phyloP scores from a whole-genome alignment of 2,888 invertebrate species.

The Acleris literana region DNA sequence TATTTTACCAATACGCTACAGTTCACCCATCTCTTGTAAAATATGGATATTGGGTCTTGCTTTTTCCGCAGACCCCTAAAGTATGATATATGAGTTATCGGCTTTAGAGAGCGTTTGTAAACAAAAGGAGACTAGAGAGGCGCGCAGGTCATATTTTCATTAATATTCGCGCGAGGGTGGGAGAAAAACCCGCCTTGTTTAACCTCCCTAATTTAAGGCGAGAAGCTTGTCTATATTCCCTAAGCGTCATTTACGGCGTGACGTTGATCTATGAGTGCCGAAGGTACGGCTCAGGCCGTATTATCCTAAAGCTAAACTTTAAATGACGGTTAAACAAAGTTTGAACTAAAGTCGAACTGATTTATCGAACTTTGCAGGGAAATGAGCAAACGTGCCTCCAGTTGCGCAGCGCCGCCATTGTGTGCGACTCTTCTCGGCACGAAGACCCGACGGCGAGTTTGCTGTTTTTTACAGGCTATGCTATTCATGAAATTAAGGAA shows the following conservation, averaged over 20 bases:
- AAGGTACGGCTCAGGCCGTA: constrained; percentile 12
- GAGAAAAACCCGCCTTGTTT: constrained; percentile 20
- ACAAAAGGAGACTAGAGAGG: constrained; percentile 25
- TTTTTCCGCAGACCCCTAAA: neutral
- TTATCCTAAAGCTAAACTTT: constrained; percentile 17
- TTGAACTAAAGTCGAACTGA: constrained; percentile 19
- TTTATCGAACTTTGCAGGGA: constrained; percentile 18
- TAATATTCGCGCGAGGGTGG: constrained; percentile 11
- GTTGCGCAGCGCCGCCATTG: neutral
- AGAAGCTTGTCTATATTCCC: constrained; percentile 25
- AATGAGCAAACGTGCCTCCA: constrained; percentile 16
- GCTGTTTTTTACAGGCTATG: too few relatives aligned
- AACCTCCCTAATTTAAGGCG: constrained; percentile 19
- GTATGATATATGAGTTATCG: neutral
- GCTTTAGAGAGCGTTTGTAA: constrained; percentile 16
- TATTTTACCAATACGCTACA: neutral
- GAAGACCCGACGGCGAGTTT: too few relatives aligned
- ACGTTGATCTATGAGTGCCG: constrained; percentile 30
- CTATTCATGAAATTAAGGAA: too few relatives aligned
- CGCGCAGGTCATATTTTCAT: constrained; percentile 32
- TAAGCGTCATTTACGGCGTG: constrained; percentile 17
- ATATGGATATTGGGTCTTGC: too few relatives aligned
- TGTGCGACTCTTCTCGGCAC: too few relatives aligned
- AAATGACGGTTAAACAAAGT: constrained; percentile 29
- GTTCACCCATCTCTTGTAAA: neutral